Evolutionary conservation across 2,888 invertebrate species (phyloP).

Genomic region (Cryptocephalus primarius): DNA sequence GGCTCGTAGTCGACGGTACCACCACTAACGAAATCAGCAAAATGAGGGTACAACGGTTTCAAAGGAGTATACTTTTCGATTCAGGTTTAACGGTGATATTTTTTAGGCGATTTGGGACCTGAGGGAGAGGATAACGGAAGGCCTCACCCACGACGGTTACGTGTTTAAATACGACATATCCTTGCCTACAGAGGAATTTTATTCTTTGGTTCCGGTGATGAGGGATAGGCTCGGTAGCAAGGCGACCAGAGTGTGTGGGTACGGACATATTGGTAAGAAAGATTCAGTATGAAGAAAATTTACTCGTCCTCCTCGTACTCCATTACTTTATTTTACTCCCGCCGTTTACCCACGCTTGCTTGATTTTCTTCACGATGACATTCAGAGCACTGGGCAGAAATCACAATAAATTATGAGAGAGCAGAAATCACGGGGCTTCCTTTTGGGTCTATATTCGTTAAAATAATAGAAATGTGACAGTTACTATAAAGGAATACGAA

Average conservation of each 20-base stretch:
- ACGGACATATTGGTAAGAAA: conserved; percentile 81
- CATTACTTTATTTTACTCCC: not conserved
- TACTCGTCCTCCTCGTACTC: not conserved
- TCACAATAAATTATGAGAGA: too few species aligned
- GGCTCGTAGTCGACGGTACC: conserved; percentile 71
- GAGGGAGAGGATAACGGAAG: conserved; percentile 74
- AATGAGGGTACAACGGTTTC: conserved; percentile 69
- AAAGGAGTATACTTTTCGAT: too few species aligned
- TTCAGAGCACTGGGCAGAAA: too few species aligned
- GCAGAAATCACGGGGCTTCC: too few species aligned
- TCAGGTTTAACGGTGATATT: too few species aligned
- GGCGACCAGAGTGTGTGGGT: conserved; percentile 63
- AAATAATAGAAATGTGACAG: too few species aligned
- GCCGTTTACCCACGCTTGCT: too few species aligned
- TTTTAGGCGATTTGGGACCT: conserved; percentile 60
- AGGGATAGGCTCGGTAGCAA: conserved; percentile 51
- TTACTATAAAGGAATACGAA: too few species aligned
- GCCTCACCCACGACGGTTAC: conserved; percentile 69
- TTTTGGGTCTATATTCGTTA: too few species aligned
- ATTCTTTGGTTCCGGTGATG: conserved; percentile 68
- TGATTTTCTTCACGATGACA: too few species aligned
- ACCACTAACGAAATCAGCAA: conserved; percentile 74
- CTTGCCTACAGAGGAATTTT: conserved; percentile 72
- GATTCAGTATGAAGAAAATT: too few species aligned
- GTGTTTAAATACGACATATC: conserved; percentile 95